Evolutionary conservation across 2,797 vertebrate genomes (phyloP).

Genomic region (Clarias fuscus): DNA sequence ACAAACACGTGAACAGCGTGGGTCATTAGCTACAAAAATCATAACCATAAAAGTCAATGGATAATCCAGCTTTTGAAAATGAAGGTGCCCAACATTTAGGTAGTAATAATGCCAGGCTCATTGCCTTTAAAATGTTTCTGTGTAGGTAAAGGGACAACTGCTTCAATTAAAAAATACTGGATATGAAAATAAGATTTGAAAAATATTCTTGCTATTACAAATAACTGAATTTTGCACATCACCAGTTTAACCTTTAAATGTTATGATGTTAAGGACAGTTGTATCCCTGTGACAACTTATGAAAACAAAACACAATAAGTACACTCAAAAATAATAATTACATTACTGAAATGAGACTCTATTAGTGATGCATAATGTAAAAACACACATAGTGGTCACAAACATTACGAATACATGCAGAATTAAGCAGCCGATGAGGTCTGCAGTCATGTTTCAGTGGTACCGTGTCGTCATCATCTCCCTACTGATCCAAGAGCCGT

Average conservation of each 20-base stretch:
- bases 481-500: constrained; percentile 33
- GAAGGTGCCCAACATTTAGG: constrained; percentile 46
- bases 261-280: constrained; percentile 11
- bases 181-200: constrained; percentile 36
- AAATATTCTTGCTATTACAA: constrained; percentile 31
- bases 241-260: constrained; percentile 31
- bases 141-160: constrained; percentile 30
- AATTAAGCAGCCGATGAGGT: constrained; percentile 52
- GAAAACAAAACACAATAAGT: constrained; percentile 32
- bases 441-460: constrained; percentile 50
- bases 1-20: constrained; percentile 56
- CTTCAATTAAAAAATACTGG: constrained; percentile 35
- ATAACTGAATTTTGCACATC: constrained; percentile 22
- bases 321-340: constrained; percentile 38
- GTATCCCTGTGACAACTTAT: constrained; percentile 38
- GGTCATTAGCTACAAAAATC: constrained; percentile 40
- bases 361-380: constrained; percentile 59
- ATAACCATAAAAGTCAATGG: constrained; percentile 35
- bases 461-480: constrained; percentile 51
- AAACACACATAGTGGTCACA: constrained; percentile 70
- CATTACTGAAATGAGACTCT: constrained; percentile 56
- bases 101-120: constrained; percentile 36
- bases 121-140: constrained; percentile 30
- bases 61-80: constrained; percentile 24
- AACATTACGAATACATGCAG: constrained; percentile 51